Conservation (phyloP, 2,797 vertebrate species). For the Enteromius argenteus region DNA sequence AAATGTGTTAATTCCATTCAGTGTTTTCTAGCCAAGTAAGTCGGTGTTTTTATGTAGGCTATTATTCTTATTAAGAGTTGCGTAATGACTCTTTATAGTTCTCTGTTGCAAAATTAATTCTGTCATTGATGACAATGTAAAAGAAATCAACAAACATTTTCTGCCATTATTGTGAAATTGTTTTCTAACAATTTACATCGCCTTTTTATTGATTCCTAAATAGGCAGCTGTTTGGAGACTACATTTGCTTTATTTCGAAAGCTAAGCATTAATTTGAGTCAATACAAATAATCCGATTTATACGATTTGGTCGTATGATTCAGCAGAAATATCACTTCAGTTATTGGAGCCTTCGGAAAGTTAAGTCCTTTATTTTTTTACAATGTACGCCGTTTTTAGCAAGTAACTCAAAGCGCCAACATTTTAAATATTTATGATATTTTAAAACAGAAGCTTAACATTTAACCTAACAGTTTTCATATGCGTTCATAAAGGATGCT, state of each 20-base stretch:
- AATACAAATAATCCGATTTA: background rate
- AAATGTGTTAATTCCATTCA: slow-evolving; percentile 70
- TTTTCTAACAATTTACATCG: background rate
- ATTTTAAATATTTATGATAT: background rate
- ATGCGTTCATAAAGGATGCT: slow-evolving; percentile 35
- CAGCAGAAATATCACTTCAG: background rate
- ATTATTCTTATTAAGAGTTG: background rate
- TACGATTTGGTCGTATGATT: background rate
- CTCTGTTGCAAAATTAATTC: background rate
- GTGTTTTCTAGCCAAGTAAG: slow-evolving; percentile 18
- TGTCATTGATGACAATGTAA: background rate
- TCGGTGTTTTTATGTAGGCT: background rate
- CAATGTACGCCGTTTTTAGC: background rate
- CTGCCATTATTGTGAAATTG: background rate
- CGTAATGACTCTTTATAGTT: background rate
- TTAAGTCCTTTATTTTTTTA: background rate
- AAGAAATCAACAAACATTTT: background rate
- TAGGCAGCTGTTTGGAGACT: background rate
- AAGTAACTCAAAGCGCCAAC: background rate
- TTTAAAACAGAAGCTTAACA: background rate
- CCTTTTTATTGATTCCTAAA: background rate
- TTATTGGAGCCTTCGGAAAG: background rate
- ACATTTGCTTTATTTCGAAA: background rate
- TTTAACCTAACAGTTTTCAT: slow-evolving; percentile 22
- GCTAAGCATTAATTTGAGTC: background rate